A percentile compares a stretch with the other conserved stretches of the same genome.
Evolutionary conservation across 2,888 invertebrate species (phyloP).

Genomic region (Sepiola atlantica): DNA sequence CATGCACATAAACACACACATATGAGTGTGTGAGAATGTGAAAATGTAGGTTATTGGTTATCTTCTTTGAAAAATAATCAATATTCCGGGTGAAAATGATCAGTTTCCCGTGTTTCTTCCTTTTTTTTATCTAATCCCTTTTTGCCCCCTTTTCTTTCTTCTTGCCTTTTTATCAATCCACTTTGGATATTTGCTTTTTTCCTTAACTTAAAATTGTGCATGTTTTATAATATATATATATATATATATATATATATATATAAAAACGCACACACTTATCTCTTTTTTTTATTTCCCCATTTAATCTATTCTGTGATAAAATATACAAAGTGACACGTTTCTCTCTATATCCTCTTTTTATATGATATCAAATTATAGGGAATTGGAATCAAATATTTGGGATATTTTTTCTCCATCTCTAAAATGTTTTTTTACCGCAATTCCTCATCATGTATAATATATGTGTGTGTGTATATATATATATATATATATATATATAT

Average conservation of each 20-base stretch:
- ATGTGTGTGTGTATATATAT: no score
- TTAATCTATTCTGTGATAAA: conserved; percentile 21
- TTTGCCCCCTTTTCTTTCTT: not conserved
- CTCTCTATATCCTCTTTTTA: not conserved
- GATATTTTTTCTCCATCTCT: not conserved
- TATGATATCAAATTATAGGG: not conserved
- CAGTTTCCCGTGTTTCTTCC: not conserved
- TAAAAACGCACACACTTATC: no score
- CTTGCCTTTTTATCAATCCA: not conserved
- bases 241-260: not conserved
- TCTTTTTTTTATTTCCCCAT: not conserved
- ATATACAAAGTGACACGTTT: not conserved
- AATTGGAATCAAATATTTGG: not conserved
- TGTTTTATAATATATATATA: not conserved
- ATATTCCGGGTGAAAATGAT: not conserved
- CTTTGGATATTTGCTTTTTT: not conserved
- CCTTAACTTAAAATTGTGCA: not conserved
- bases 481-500: not conserved
- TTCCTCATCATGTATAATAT: not conserved
- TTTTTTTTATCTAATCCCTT: not conserved
- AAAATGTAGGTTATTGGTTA: conserved; percentile 24
- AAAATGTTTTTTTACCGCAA: not conserved
- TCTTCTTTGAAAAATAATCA: not conserved
- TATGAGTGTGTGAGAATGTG: not conserved
- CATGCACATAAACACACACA: no score